Conservation (phyloP, 2,888 invertebrate genomes). For the Clanis bilineata region DNA sequence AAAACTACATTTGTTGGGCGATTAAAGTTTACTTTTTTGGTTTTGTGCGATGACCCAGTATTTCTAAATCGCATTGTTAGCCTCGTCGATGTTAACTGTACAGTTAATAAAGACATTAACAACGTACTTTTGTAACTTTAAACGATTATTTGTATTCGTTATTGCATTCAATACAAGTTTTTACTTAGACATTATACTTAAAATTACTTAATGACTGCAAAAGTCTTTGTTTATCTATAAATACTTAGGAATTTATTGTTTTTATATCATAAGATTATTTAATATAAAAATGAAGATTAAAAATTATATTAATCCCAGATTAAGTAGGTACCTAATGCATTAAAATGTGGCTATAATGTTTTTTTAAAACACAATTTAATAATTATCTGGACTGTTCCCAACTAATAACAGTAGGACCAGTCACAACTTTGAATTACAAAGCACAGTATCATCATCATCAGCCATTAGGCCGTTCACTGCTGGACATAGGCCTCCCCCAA, state of each 20-base stretch:
- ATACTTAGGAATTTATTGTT: background rate
- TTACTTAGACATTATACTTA: background rate
- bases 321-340: too few species aligned
- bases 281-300: background rate
- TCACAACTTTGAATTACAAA: too few species aligned
- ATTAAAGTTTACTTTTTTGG: conserved; percentile 26
- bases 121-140: conserved; percentile 9
- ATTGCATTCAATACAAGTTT: background rate
- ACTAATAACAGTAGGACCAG: too few species aligned
- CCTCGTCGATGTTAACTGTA: conserved; percentile 36
- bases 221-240: background rate
- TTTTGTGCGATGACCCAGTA: conserved; percentile 43
- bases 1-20: conserved; percentile 5
- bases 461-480: too few species aligned
- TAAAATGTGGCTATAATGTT: too few species aligned
- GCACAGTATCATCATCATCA: too few species aligned
- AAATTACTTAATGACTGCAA: background rate
- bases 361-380: too few species aligned
- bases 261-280: background rate
- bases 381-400: too few species aligned
- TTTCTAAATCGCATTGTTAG: conserved; percentile 38
- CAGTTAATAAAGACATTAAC: conserved; percentile 27
- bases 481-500: too few species aligned
- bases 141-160: conserved; percentile 3
- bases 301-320: background rate